Base-by-base conservation (phyloP, 53 echinoderm and acorn worm species). In the Crossaster papposus region DNA sequence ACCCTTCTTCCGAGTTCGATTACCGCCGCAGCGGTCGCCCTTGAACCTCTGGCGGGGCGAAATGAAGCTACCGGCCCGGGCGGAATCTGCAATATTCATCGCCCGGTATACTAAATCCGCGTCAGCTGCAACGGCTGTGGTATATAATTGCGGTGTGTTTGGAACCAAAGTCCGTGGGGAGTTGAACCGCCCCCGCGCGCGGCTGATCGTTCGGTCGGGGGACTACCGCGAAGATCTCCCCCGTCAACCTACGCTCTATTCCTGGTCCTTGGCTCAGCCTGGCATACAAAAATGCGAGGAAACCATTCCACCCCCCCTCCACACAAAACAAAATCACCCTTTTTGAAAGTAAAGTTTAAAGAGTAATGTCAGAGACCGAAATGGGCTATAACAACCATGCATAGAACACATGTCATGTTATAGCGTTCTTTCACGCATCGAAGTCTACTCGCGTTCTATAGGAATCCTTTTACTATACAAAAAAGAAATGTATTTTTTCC, bases 31-130 rank as follows among this genome's bases (percentile, higher is more conserved):
- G 62, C 54, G 87, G 28, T 58, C 77, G 87, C 87, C 87, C 87
- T 87, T 87, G 87, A 87, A 87, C 87, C 87, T 38, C 24, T 85
- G 55, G 36, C 35, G 11, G 75, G 86, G 34, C 30, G 35, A 74
- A 86, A 86, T 75, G 62, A 86, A 77, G 76, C 77, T 76, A 18
- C 31, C 51, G 51, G 53, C 74, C 85, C 64, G 58, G 38, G 51
- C 34, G 78, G 80, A 55, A 63, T 87, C 87, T 87, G 87, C 77
- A 76, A 77, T 62, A 29, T 87, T 75, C 76, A 87, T 87, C 77
- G 70, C 77, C 87, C 36, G 36, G 36, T 30, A n/a, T 78, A 28
- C 50, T 58, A 72, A 85, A 85, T 85, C 85, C 54, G 85, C 85
- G 85, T 85, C 85, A 85, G 85, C 85, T 72, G 85, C 85, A 11